A percentile compares a stretch with the other conserved stretches of the same genome.
Evolutionary conservation across 30 jellyfish, hydroid and myxozoan genomes (phyloP).

Genomic region (Calvadosia cruxmelitensis): DNA sequence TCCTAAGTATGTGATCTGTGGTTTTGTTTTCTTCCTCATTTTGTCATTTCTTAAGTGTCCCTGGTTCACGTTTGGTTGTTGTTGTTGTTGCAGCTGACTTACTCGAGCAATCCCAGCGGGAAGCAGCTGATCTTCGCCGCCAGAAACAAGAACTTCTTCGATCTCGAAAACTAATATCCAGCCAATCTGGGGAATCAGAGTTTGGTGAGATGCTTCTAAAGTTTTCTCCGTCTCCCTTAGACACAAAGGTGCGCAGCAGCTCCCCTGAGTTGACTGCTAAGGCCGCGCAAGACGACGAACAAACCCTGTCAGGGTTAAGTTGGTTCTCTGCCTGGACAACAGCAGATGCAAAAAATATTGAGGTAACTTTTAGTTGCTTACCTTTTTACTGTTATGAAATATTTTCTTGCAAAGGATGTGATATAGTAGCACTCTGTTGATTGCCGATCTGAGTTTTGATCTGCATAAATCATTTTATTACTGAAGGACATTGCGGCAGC

Average conservation of each 20-base stretch:
- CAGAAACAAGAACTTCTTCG: background rate
- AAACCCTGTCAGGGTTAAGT: background rate
- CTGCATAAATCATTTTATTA: background rate
- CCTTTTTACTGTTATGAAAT: no score
- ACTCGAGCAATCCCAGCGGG: background rate
- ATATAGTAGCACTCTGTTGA: background rate
- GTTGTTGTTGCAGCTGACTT: background rate
- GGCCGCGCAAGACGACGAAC: background rate
- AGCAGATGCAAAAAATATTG: background rate
- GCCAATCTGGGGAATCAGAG: background rate
- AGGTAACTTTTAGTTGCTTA: no score
- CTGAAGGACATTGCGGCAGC: background rate
- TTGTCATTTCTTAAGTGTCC: background rate
- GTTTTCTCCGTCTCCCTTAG: background rate
- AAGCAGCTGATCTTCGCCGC: conserved; percentile 1
- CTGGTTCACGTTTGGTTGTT: background rate
- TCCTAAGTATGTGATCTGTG: background rate
- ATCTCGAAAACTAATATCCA: background rate
- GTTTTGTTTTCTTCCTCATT: no score
- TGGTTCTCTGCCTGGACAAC: background rate
- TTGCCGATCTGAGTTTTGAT: background rate
- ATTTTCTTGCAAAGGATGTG: no score
- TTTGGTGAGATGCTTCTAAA: background rate
- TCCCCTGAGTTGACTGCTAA: background rate
- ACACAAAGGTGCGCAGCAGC: background rate